Percentiles rank a stretch among this genome's conserved stretches.
Evolutionary conservation across 37 sponge, comb jelly and placozoan genomes (phyloP).

Genomic region (Crambe crambe): DNA sequence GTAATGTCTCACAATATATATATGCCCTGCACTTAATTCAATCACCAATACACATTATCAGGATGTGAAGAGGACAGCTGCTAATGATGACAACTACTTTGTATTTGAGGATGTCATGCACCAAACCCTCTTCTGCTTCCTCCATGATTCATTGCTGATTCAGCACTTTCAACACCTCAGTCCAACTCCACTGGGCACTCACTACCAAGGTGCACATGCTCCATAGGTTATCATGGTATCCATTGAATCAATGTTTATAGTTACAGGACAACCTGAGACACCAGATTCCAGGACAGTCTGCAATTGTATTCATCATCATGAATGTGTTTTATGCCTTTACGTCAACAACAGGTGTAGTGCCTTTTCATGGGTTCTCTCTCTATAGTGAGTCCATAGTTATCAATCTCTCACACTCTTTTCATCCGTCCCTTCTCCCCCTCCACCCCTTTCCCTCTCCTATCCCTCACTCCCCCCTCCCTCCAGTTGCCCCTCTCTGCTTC

Average conservation of each 20-base stretch:
- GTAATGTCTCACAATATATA: too few species aligned
- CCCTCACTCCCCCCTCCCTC: too few species aligned
- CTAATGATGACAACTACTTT: slow-evolving; percentile 87
- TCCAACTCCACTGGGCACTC: background rate
- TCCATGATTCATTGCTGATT: slow-evolving; percentile 21
- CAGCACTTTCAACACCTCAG: slow-evolving; percentile 19
- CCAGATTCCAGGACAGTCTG: too few species aligned
- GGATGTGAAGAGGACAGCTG: slow-evolving; percentile 75
- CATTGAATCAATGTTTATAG: too few species aligned
- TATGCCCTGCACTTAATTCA: background rate
- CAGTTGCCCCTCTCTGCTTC: slow-evolving; percentile 60
- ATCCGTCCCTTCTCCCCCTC: too few species aligned
- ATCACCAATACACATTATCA: slow-evolving; percentile 1
- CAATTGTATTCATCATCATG: too few species aligned
- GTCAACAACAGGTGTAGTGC: slow-evolving; percentile 50
- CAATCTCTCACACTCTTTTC: too few species aligned
- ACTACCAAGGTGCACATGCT: slow-evolving; percentile 6
- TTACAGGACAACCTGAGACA: too few species aligned
- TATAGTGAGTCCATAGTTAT: slow-evolving; percentile 20
- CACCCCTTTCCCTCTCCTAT: too few species aligned
- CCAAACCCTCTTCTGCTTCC: slow-evolving; percentile 43
- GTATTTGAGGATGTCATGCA: slow-evolving; percentile 88
- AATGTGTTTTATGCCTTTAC: too few species aligned
- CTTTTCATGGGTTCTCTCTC: slow-evolving; percentile 55
- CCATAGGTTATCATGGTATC: too few species aligned